Percentiles rank a stretch among this genome's conserved stretches.
Evolutionary conservation across 2,888 invertebrate species (phyloP).

Genomic region (Acrobasis consociella): DNA sequence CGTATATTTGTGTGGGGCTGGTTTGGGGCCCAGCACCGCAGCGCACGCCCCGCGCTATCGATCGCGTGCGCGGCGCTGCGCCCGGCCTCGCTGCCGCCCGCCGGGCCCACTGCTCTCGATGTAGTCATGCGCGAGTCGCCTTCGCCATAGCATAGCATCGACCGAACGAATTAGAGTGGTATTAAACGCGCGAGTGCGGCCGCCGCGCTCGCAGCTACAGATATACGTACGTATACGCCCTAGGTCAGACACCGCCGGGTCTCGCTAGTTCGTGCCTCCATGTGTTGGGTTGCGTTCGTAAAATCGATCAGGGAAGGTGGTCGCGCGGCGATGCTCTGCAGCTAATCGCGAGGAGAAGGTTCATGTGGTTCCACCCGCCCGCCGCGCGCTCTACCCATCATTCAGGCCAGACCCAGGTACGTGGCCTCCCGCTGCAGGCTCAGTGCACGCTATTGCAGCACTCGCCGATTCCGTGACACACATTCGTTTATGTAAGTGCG

Average conservation of each 20-base stretch:
- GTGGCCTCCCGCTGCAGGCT: slow-evolving; percentile 32
- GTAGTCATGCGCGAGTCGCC: slow-evolving; percentile 67
- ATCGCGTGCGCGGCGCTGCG: slow-evolving; percentile 46
- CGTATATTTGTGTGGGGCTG: slow-evolving; percentile 46
- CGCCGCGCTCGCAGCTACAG: slow-evolving; percentile 57
- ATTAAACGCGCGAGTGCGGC: slow-evolving; percentile 74
- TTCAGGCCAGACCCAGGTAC: slow-evolving; percentile 45
- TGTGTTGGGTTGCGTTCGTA: slow-evolving; percentile 51
- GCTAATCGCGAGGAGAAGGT: slow-evolving; percentile 45
- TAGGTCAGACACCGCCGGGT: slow-evolving; percentile 41
- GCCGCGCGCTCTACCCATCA: slow-evolving; percentile 42
- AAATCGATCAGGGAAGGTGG: slow-evolving; percentile 47
- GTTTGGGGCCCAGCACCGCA: slow-evolving; percentile 47
- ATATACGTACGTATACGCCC: slow-evolving; percentile 43
- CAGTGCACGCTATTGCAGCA: slow-evolving; percentile 42
- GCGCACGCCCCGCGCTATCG: slow-evolving; percentile 56
- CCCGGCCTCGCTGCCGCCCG: slow-evolving; percentile 41
- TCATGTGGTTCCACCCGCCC: slow-evolving; percentile 44
- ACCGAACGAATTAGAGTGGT: slow-evolving; percentile 52
- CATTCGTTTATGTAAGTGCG: slow-evolving; percentile 55
- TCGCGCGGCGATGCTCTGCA: slow-evolving; percentile 53
- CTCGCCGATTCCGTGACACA: slow-evolving; percentile 42
- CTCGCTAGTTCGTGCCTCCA: slow-evolving; percentile 46
- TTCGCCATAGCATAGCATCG: slow-evolving; percentile 67
- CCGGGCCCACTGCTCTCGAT: slow-evolving; percentile 52